Percentiles rank a stretch among this genome's conserved stretches.
Conservation (phyloP, 1,140 invertebrate genomes). For the Drosophila tristis region DNA sequence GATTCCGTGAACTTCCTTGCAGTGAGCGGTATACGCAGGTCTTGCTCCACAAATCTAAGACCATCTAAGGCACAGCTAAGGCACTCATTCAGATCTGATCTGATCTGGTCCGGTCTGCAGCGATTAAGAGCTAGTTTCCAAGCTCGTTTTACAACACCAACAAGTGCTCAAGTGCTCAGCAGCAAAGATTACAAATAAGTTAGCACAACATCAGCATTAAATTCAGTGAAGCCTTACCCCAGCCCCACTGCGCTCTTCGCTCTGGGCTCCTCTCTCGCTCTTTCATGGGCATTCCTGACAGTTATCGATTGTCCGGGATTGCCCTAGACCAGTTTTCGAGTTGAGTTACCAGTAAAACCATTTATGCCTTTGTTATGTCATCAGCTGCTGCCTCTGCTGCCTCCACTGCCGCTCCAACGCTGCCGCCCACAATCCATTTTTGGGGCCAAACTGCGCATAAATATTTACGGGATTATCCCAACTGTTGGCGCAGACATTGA, state of each 20-base stretch:
- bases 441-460: constrained; percentile 50
- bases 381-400: constrained; percentile 27
- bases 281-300: background rate
- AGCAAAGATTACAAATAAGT: constrained; percentile 26
- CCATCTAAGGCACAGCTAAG: no score
- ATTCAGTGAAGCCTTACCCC: constrained; percentile 2
- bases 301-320: constrained; percentile 19
- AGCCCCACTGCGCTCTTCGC: no score
- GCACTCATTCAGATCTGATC: no score
- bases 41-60: no score
- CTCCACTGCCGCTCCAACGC: background rate
- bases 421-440: constrained; percentile 20
- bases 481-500: constrained; percentile 55
- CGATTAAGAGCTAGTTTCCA: constrained; percentile 4
- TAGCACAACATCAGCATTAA: constrained; percentile 28
- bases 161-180: constrained; percentile 6
- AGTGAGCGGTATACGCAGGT: no score
- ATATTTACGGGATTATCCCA: constrained; percentile 62
- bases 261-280: background rate
- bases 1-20: no score
- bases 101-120: background rate
- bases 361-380: constrained; percentile 49
- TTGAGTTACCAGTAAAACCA: constrained; percentile 21
- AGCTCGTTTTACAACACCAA: background rate
- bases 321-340: constrained; percentile 39